Base-by-base conservation (phyloP, 2,888 invertebrate species). In the Acleris holmiana region DNA sequence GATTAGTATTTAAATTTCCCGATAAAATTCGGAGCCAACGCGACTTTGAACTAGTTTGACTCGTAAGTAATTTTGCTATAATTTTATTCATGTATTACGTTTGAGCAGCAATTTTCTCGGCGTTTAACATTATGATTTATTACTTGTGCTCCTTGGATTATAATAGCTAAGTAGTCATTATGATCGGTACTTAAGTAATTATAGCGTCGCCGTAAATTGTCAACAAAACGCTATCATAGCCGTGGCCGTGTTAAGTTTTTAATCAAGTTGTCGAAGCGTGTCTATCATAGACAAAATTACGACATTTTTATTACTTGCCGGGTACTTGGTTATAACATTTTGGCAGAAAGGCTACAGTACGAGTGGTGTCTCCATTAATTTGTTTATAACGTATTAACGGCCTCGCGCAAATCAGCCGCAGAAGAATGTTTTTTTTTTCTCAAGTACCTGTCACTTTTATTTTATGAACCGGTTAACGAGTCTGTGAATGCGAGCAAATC, bases 121-220 rank as follows among this genome's bases (percentile, higher is more conserved):
- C 41, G 48, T 59, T 59, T 50, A 50, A 49, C 18, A 44, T 21
- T 17, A 19, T 60, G 29, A 60, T 60, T 63, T 59, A 67, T 64
- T 49, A 64, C 67, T 61, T 19, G 68, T 57, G 54, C 60, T 67
- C 70, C 70, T 70, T 70, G 70, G 61, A 60, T 63, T 60, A 58
- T 66, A 53, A 66, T 55, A 21, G 41, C 18, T 63, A 62, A 51
- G 58, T 55, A 50, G 48, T 50, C 25, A 55, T 65, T 58, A 55
- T 55, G 44, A 13, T 23, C 59, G 59, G 54, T 46, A 55, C 55
- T 60, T 60, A 65, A 21, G 49, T 65, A 60, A 61, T 66, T 66
- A 61, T 57, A 49, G 53, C 21, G 17, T 46, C 29, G 35, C 18
- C 63, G 51, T 62, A 57, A 35, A 60, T 46, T 65, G 60, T 60